Percentiles rank a stretch among this genome's conserved stretches.
Conservation (phyloP, 2,888 invertebrate species). For the Endomychus coccineus region DNA sequence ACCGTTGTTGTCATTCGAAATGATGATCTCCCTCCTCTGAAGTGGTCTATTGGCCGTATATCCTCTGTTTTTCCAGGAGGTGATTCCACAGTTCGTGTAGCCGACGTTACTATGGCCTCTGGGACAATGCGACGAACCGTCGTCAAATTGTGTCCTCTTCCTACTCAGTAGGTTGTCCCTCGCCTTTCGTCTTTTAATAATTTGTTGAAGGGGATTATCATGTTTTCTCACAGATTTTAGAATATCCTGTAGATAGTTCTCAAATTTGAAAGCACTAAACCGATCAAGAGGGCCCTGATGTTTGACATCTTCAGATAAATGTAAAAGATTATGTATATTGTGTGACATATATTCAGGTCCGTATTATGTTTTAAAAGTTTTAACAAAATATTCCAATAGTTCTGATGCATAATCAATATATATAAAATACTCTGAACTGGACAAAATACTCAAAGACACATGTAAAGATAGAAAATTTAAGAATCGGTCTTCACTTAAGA, state of each 20-base stretch:
- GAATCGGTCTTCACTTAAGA: too few relatives aligned
- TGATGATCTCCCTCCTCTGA: too few relatives aligned
- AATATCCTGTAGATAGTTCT: slow-evolving; percentile 14
- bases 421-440: neutral
- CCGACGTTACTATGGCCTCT: slow-evolving; percentile 4
- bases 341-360: slow-evolving; percentile 20
- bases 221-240: neutral
- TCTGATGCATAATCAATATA: slow-evolving; percentile 14
- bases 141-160: slow-evolving; percentile 2
- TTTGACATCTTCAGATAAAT: slow-evolving; percentile 19
- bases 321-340: slow-evolving; percentile 24
- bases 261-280: slow-evolving; percentile 16
- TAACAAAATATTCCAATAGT: slow-evolving; percentile 18
- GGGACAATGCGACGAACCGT: slow-evolving; percentile 6
- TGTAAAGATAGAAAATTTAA: too few relatives aligned
- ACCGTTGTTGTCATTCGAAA: too few relatives aligned
- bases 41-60: neutral
- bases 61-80: slow-evolving; percentile 1
- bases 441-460: too few relatives aligned
- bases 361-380: slow-evolving; percentile 19
- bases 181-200: too few relatives aligned
- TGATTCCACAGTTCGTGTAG: slow-evolving; percentile 1
- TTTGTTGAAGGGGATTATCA: slow-evolving; percentile 2
- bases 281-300: slow-evolving; percentile 16
- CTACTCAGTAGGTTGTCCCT: neutral